Evolutionary conservation across 2,888 invertebrate species (phyloP), one percentile per base, ranked within the genome.

Genomic region (Mechanitis messenoides): DNA sequence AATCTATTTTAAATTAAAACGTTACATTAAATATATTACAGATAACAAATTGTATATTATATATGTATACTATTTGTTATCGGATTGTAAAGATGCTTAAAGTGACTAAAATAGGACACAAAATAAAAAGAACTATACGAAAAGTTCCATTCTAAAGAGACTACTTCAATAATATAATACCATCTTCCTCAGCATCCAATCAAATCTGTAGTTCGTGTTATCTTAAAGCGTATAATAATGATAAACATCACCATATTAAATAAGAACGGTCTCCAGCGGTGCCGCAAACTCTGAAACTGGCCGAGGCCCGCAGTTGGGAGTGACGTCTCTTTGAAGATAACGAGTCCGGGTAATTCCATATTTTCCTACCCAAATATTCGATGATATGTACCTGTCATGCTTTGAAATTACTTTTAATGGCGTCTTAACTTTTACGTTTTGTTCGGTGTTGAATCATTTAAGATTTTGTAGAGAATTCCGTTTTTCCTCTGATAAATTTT

Each of bases 301-400:
- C 80, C 86, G 76, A 73, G 75, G 77, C 74, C 74, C 78, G 79
- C 83, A 83, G 82, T 81, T 88, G 89, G 79, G 76, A 79, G 82
- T 86, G 89, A 88, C 89, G 85, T 90, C 87, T 84, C 89, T 89
- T 90, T 89, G 89, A 89, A 87, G 88, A 89, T 89, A 85, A 86
- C 86, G 88, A 85, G 79, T 83, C 78, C 72, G 87, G 85, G 87
- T 89, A 89, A 89, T 87, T 90, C 86, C 81, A 84, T 85, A 86
- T 89, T 87, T 87, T 88, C 87, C 77, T 83, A 74, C 80, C 74
- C 75, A 79, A 80, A 83, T 80, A 77, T 63, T 80, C 78, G 75
- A 75, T 78, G 77, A 84, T 84, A 81, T 81, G 79, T 85, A 83
- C 78, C 80, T 82, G 83, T 83, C 84, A 81, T 82, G 79, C 80